Evolutionary conservation across 2,888 invertebrate genomes (phyloP), one percentile per base, ranked within the genome.

Genomic region (Euproctis similis): DNA sequence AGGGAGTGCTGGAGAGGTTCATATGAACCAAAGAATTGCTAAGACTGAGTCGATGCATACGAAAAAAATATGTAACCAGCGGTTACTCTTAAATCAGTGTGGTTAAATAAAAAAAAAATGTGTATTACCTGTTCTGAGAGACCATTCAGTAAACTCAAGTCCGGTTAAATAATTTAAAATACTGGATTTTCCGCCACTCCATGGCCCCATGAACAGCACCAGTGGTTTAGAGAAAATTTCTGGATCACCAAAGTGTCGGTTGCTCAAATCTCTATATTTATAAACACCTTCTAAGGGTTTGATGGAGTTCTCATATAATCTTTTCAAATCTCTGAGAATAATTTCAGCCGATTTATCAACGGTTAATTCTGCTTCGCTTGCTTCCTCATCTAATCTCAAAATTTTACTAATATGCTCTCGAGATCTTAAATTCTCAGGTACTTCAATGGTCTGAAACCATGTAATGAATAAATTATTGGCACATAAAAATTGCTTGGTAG

Each of bases 161-260:
- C 94, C 93, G 20, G 95, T 88, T 42, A 97, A 85, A 75, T 97
- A 97, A 75, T 97, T 97, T 41, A 97, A 90, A 48, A 96, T 94
- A 28, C 95, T 92, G 1, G 96, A 96, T 82, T 97, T 97, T 41
- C 97, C 97, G 34, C 96, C 96, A 59, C 96, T 96, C 95, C 96
- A 97, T 19, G 97, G 96, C 21, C 97, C 97, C 93, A 97, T 94
- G 60, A 97, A 95, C 3, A 97, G 86, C 28, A 97, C 89, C 59
- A 97, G 82, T 2, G 97, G 97, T 62, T 96, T 97, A 2, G 96
- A 95, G 71, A 95, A 95, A 60, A 97, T 95, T 87, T 97, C 96
- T 1, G 95, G 93, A 80, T 97, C 97, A 59, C 95, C 93, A 60
- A 95, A 95, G 75, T 94, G 95, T 44, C 95, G 88, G 68, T 95